Evolutionary conservation across 2,797 vertebrate genomes (phyloP).

Genomic region (Clarias pachynema): DNA sequence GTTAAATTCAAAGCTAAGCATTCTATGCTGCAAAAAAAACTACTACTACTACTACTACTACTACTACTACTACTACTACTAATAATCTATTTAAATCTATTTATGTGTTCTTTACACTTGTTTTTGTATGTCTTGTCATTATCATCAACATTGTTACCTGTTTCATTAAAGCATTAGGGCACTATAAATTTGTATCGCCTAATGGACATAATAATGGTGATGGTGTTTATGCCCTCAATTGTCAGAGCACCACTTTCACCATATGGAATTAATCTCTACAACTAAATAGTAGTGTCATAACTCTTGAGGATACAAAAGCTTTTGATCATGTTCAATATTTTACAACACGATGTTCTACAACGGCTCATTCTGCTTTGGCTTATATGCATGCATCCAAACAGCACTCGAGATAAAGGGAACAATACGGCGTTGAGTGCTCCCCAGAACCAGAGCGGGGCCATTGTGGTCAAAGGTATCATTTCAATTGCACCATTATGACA

Average conservation of each 20-base stretch:
- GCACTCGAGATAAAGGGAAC: slow-evolving; percentile 75
- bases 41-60: neutral
- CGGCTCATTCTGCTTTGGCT: slow-evolving; percentile 75
- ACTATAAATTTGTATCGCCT: slow-evolving; percentile 19
- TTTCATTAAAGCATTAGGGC: neutral
- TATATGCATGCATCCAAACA: slow-evolving; percentile 78
- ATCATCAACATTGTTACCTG: neutral
- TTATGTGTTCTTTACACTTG: neutral
- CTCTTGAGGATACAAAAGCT: slow-evolving; percentile 66
- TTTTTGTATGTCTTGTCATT: neutral
- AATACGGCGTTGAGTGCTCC: slow-evolving; percentile 78
- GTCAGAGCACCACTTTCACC: slow-evolving; percentile 38
- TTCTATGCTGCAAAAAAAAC: neutral
- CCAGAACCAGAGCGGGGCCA: slow-evolving; percentile 77
- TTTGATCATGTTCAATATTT: slow-evolving; percentile 78
- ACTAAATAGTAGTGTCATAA: slow-evolving; percentile 53
- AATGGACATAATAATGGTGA: slow-evolving; percentile 26
- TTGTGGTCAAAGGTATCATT: slow-evolving; percentile 78
- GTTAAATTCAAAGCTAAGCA: neutral
- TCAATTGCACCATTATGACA: slow-evolving; percentile 81
- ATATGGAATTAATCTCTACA: slow-evolving; percentile 47
- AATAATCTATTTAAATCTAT: neutral
- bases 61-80: neutral
- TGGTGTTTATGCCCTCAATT: slow-evolving; percentile 23
- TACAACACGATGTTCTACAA: slow-evolving; percentile 77